phyloP scores from a whole-genome alignment of 2,888 invertebrate species.

The Acrobasis suavella region DNA sequence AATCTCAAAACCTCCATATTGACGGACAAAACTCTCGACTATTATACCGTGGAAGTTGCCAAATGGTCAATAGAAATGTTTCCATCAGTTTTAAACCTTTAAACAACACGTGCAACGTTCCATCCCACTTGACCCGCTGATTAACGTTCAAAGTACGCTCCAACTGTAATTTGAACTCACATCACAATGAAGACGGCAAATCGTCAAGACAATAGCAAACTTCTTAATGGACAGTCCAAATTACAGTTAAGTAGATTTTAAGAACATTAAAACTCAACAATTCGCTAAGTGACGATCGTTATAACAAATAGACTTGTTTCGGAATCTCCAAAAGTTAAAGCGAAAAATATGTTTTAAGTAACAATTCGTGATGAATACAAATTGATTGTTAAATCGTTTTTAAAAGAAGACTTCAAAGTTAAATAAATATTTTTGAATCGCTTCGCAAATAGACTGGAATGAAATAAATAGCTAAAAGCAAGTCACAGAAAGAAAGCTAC shows the following conservation, averaged over 20 bases:
- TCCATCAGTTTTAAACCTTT: not conserved
- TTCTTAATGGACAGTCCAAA: conserved; percentile 66
- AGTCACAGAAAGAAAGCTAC: no score
- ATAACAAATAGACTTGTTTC: conserved; percentile 45
- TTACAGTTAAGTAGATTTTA: conserved; percentile 63
- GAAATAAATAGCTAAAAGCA: no score
- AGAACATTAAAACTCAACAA: conserved; percentile 60
- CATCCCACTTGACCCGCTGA: not conserved
- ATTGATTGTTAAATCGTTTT: conserved; percentile 1
- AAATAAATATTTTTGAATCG: not conserved
- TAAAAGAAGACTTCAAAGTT: not conserved
- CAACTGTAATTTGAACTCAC: conserved; percentile 41
- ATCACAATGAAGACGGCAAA: conserved; percentile 42
- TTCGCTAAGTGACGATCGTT: conserved; percentile 53
- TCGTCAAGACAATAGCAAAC: conserved; percentile 56
- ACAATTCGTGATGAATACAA: conserved; percentile 3
- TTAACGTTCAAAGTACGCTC: conserved; percentile 37
- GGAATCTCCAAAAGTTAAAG: conserved; percentile 30
- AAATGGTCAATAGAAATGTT: no score
- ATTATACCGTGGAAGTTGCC: no score
- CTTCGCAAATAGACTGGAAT: not conserved
- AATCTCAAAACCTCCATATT: no score
- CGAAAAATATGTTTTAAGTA: conserved; percentile 11
- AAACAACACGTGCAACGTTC: not conserved
- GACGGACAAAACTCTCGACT: no score